Conservation (phyloP, 1,140 invertebrate species). For the Sminthurinus signatus region DNA sequence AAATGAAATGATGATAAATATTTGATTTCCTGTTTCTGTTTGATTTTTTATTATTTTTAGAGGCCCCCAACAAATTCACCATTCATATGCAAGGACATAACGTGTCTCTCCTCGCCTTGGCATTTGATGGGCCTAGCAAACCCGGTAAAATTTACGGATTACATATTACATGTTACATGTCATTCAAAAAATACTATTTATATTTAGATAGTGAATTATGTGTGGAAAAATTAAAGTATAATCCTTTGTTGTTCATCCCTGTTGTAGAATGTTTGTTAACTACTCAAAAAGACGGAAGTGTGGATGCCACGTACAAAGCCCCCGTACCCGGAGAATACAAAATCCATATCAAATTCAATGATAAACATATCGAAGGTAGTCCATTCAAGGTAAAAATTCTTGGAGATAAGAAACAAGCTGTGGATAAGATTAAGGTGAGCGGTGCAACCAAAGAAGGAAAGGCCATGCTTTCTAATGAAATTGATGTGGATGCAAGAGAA, state of each 20-base stretch:
- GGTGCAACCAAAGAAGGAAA: constrained; percentile 32
- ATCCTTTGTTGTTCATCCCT: too few relatives aligned
- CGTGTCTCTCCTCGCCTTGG: constrained; percentile 25
- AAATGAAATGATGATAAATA: too few relatives aligned
- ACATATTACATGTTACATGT: too few relatives aligned
- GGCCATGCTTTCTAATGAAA: constrained; percentile 23
- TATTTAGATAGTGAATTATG: too few relatives aligned
- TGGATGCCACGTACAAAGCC: constrained; percentile 32
- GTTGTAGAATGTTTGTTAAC: too few relatives aligned
- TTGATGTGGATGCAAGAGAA: constrained; percentile 36
- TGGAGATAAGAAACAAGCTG: constrained; percentile 26
- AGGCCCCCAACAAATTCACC: constrained; percentile 31
- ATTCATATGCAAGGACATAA: constrained; percentile 32
- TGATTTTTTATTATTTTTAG: too few relatives aligned
- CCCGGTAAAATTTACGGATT: too few relatives aligned
- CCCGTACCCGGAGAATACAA: constrained; percentile 34
- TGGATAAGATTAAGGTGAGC: constrained; percentile 29
- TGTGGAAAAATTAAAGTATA: too few relatives aligned
- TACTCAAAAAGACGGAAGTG: constrained; percentile 33
- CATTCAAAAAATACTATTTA: too few relatives aligned
- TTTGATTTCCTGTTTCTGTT: too few relatives aligned
- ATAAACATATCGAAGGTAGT: constrained; percentile 30
- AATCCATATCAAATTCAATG: constrained; percentile 37
- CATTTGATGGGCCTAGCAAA: constrained; percentile 30
- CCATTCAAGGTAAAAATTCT: constrained; percentile 35